Base-by-base conservation (phyloP, 2,888 invertebrate species). In the Microlaimidae sp. region DNA sequence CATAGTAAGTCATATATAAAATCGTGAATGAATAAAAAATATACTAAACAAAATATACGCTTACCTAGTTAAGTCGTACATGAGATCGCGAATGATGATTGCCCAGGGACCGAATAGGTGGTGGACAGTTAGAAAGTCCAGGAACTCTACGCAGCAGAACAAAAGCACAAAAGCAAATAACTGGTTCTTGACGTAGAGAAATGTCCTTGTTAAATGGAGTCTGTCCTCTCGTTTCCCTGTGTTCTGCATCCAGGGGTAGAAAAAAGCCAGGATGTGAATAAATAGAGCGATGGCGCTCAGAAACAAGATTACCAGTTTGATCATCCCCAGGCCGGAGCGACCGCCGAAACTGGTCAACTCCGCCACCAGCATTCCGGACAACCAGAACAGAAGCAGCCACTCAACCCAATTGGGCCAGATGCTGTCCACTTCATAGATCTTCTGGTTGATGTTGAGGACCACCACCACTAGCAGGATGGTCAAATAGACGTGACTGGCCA, bases 91-190 rank as follows among this genome's bases (percentile, higher is more conserved):
- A 67, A 99, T 99, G 71, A 99, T 99, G 69, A 99, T 97, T 29
- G 95, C 95, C 97, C 97, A 99, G 0, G 97, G 97, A 47, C 97
- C 97, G 71, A 99, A 99, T 23, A 99, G 78, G 74, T 97, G 90
- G 73, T 99, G 97, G 71, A 99, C 97, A 25, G 93, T 93, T 49
- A 99, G 76, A 72, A 97, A 99, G 76, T 76, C 76, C 25, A 69
- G 56, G 66, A 95, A 87, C 75, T 95, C 92, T 49, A 97, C 90
- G 75, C 95, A 97, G 53, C 92, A 90, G 64, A 93, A 77, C 57
- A 99, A 78, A 71, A 97, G 83, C 54, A 90, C 86, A 67, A 93
- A 76, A 0, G 93, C 95, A 69, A 97, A 88, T 69, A 95, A 80
- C 73, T 97, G 93, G 75, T 51, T 51, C 43, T 51, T 51, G 29